These are phyloP conservation scores for Onychomys arenicola DNA, from an alignment of 2,797 vertebrate genomes.

Conservation along the genomic window DNA sequence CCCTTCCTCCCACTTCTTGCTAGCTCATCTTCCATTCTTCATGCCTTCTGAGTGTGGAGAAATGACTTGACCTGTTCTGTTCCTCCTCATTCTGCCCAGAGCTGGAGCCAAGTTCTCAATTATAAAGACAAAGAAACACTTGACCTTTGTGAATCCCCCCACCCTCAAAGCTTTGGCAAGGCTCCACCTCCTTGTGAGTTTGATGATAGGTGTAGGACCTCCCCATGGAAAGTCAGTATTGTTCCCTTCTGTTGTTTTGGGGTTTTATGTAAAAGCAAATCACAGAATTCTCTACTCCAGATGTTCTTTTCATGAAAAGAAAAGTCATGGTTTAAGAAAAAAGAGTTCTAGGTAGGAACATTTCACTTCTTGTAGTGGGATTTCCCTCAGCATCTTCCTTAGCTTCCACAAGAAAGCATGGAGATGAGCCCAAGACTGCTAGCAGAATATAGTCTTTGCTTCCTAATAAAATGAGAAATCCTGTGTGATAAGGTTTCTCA, in stretches of 20 bases:
- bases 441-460: background rate
- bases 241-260: background rate
- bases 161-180: background rate
- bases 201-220: background rate
- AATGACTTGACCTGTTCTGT: background rate
- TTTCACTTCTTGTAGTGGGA: background rate
- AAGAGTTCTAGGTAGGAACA: background rate
- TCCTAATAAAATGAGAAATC: slow-evolving; percentile 54
- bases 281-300: background rate
- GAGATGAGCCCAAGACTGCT: background rate
- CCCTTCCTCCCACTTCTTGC: background rate
- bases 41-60: background rate
- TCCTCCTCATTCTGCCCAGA: background rate
- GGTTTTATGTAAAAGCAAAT: background rate
- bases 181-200: slow-evolving; percentile 3
- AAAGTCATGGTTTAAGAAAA: background rate
- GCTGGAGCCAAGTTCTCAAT: background rate
- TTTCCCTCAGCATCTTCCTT: background rate
- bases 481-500: slow-evolving; percentile 4
- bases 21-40: background rate
- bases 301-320: background rate
- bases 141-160: background rate
- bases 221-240: background rate
- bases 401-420: background rate
- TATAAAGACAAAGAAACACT: background rate